Conservation (phyloP, 2,113 vertebrate genomes). For the Nesoenas mayeri region DNA sequence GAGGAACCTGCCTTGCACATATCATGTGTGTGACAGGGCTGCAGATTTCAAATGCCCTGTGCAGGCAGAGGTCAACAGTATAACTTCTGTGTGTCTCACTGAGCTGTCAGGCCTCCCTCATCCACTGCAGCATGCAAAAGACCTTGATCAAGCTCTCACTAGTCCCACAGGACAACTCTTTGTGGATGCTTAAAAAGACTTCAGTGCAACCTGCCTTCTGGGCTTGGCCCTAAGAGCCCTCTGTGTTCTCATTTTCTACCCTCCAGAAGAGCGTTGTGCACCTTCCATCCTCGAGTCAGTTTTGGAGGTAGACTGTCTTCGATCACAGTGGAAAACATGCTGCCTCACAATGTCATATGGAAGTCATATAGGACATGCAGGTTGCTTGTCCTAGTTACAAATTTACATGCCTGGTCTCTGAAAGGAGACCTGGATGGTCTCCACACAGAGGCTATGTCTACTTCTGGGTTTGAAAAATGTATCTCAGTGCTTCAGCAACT, state of each 20-base stretch:
- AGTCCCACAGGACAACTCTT: background rate
- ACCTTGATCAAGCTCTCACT: background rate
- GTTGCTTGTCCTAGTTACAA: background rate
- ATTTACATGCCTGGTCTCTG: background rate
- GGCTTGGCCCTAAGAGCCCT: background rate
- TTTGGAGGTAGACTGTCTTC: background rate
- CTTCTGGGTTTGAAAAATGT: background rate
- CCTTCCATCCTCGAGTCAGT: background rate
- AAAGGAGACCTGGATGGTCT: background rate
- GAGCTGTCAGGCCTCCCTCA: background rate
- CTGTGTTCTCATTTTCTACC: background rate
- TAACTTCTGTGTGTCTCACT: background rate
- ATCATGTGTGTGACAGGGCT: background rate
- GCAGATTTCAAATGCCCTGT: background rate
- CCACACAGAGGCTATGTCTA: background rate
- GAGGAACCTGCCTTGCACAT: background rate
- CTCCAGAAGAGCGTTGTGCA: background rate
- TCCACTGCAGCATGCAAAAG: background rate
- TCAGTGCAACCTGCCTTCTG: background rate
- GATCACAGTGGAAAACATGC: fast-evolving
- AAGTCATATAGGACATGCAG: background rate
- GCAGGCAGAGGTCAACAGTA: background rate
- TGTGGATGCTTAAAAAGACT: background rate
- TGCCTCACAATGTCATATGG: background rate
- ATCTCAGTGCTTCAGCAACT: background rate